Conservation (phyloP, 2,113 vertebrate species). For the Bungarus multicinctus region DNA sequence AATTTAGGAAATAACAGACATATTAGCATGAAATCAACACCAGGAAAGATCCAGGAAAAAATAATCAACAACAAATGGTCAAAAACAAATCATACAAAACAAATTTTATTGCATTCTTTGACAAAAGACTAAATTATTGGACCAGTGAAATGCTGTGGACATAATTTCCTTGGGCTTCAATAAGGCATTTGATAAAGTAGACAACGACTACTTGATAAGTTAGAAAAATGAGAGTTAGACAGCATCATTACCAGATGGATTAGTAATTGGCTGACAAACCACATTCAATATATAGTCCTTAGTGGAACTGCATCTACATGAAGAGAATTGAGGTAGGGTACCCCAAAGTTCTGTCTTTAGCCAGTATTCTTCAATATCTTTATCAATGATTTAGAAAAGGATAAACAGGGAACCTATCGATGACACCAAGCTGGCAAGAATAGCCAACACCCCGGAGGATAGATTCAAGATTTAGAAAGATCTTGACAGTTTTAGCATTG, state of each 20-base stretch:
- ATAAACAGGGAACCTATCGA: no score
- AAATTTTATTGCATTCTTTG: background rate
- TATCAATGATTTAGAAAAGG: no score
- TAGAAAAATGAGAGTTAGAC: background rate
- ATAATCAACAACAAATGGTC: background rate
- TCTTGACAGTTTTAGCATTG: no score
- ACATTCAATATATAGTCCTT: background rate
- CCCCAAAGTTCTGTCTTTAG: no score
- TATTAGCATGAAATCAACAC: background rate
- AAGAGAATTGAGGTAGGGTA: no score
- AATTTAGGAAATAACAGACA: background rate
- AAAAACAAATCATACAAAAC: background rate
- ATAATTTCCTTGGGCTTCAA: background rate
- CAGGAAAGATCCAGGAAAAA: background rate
- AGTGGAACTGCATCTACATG: no score
- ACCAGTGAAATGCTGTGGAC: background rate
- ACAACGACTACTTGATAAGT: background rate
- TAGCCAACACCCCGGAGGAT: no score
- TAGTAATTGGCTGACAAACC: background rate
- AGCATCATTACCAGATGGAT: background rate
- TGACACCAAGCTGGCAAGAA: no score
- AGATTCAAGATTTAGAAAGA: no score
- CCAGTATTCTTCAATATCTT: no score
- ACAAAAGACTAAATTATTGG: background rate
- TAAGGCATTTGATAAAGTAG: background rate